These are phyloP conservation scores for Myathropa florea DNA, from an alignment of 2,888 invertebrate species.

Conservation along the genomic window DNA sequence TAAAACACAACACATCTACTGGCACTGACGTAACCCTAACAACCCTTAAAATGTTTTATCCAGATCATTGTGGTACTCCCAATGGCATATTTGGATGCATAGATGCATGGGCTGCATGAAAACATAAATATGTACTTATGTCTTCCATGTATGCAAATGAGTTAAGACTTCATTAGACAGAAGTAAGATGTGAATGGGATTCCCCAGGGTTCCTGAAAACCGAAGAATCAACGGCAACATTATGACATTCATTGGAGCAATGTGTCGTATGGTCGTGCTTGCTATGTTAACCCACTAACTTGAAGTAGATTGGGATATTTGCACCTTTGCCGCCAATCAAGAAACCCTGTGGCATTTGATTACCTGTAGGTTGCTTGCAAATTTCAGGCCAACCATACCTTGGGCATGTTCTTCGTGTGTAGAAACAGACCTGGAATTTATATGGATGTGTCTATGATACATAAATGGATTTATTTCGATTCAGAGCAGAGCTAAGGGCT, in stretches of 20 bases:
- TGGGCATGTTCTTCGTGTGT: too few relatives aligned
- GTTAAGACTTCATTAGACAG: conserved; percentile 18
- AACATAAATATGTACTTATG: too few relatives aligned
- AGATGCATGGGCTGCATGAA: background rate
- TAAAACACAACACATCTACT: too few relatives aligned
- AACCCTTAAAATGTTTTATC: too few relatives aligned
- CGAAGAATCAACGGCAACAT: background rate
- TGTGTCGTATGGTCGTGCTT: conserved; percentile 9
- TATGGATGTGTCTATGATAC: too few relatives aligned
- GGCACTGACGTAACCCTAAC: too few relatives aligned
- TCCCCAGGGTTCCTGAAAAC: background rate
- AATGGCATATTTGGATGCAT: background rate
- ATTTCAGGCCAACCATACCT: background rate
- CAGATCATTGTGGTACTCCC: background rate
- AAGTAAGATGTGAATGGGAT: background rate
- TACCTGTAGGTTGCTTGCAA: background rate
- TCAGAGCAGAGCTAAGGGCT: background rate
- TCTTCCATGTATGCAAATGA: background rate
- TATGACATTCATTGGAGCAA: conserved; percentile 20
- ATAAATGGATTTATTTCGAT: too few relatives aligned
- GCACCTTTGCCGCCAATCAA: conserved; percentile 32
- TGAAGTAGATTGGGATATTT: conserved; percentile 14
- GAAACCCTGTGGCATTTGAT: conserved; percentile 15
- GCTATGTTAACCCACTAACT: conserved; percentile 4
- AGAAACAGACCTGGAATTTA: too few relatives aligned